A percentile compares a stretch with the other conserved stretches of the same genome.
phyloP scores from a whole-genome alignment of 2,888 invertebrate genomes.

The Platycheirus rosarum region DNA sequence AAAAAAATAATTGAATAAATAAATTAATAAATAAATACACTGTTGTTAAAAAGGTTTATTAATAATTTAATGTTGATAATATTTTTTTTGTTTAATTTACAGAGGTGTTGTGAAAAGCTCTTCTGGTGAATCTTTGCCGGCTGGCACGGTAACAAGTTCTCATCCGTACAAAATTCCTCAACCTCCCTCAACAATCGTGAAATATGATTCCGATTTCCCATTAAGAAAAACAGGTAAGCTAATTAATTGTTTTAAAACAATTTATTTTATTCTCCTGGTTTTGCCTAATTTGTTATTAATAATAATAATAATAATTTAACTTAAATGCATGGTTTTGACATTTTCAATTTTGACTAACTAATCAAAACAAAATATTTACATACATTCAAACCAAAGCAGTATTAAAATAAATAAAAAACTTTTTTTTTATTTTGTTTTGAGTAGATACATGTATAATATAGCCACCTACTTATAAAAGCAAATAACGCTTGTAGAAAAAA shows the following conservation, averaged over 20 bases:
- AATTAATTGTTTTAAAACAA: constrained; percentile 13
- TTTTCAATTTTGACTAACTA: neutral
- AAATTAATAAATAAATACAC: no score
- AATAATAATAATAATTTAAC: neutral
- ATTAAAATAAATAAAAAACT: neutral
- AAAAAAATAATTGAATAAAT: no score
- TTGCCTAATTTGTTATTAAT: constrained; percentile 61
- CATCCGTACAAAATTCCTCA: constrained; percentile 89
- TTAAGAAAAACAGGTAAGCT: constrained; percentile 95
- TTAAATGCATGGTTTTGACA: constrained; percentile 17
- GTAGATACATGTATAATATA: neutral
- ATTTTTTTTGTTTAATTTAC: no score
- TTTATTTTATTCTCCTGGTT: constrained; percentile 18
- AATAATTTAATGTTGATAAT: no score
- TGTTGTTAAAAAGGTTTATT: no score
- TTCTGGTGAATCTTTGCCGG: constrained; percentile 86
- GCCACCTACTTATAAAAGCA: neutral
- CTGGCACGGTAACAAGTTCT: constrained; percentile 85
- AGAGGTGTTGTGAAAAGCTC: constrained; percentile 87
- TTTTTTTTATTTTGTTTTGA: neutral
- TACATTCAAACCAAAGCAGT: neutral
- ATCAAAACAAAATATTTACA: neutral
- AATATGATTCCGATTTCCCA: constrained; percentile 90
- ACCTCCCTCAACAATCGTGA: constrained; percentile 83
- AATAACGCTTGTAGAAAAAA: constrained; percentile 26